Evolutionary conservation across 2,888 invertebrate species (phyloP), one percentile per base, ranked within the genome.

Genomic region (Hirtodrosophila trivittata): DNA sequence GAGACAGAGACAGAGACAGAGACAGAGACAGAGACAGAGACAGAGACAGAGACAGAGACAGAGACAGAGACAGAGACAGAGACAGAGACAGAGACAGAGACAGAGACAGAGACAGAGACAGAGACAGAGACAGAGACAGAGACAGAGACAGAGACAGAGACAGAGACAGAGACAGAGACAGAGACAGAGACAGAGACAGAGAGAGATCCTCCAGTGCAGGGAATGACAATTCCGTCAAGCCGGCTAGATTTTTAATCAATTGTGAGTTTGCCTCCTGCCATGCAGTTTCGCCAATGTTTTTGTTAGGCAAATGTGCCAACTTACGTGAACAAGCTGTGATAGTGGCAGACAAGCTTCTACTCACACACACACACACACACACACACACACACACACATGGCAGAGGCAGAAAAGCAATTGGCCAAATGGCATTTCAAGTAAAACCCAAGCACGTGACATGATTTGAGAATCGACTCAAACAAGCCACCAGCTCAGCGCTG

Each of bases 381-480:
- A 26, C 16, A 21, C 28, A 41, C 9, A 35, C 37, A 25, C 12
- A 26, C 8, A 5, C 26, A 49, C n/a, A 16, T 35, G 2, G 10
- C 42, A 25, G 14, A 21, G 13, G 18, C 25, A 46, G 63, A 25
- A 50, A 62, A 58, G 73, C 78, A 75, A 85, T 80, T 85, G 80
- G 83, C 66, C 83, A 78, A 80, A 80, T 80, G 73, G 73, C 62
- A 73, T 78, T 80, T 75, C 54, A 75, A 80, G 68, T 66, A 66
- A 86, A 80, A 69, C 56, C 80, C 84, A 55, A 52, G 66, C 77
- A 86, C 84, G 81, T 86, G 81, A 81, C 80, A 66, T 71, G 80
- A 60, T 80, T 86, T 51, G 25, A 64, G 74, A 66, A 59, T 21
- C 13, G 38, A 46, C 10, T 9, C 26, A 12, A 14, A 33, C 32